Evolutionary conservation across 2,113 vertebrate genomes (phyloP), one percentile per base, ranked within the genome.

Genomic region (Donacobius atricapilla): DNA sequence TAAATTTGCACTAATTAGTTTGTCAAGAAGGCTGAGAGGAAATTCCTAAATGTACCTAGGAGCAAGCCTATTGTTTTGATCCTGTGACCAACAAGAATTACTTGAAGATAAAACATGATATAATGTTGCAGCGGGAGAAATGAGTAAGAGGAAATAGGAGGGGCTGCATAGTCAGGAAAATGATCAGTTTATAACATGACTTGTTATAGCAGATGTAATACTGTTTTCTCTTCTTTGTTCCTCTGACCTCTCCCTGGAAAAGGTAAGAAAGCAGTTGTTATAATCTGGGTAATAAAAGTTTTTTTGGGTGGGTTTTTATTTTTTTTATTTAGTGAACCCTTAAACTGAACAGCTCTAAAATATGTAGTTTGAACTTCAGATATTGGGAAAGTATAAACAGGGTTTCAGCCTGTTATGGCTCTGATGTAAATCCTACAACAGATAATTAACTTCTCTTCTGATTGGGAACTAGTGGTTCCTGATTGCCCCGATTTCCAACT

Each of bases 111-210:
- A 93, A 95, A 19, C 13, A 40, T 77, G 87, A 58, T 88, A 73
- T 50, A 54, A 72, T 78, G 81, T 31, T 39, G 31, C 72, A 65
- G 71, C 6, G 0, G 37, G 17, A 39, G 69, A 92, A 95, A 83
- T 96, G 95, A 93, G 51, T 97, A 94, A 96, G 85, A 96, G 96
- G 94, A 87, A 93, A 85, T 83, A 87, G 94, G 77, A 82, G 86
- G 53, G 86, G 60, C 92, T 73, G 85, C 22, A 2, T 10, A 57
- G 44, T 78, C 87, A 76, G 89, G 95, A 89, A 96, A 84, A 83
- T 39, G 56, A 94, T 81, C 40, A 23, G 60, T n/a, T 87, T 58
- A 3, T 56, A 44, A 30, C 8, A 6, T 86, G 89, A 90, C 61
- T 95, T 94, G 82, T 73, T 90, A 9, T 0, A 47, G 60, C 21